These are phyloP conservation scores for Perca fluviatilis DNA, from an alignment of 2,113 vertebrate species.

Conservation along the genomic window DNA sequence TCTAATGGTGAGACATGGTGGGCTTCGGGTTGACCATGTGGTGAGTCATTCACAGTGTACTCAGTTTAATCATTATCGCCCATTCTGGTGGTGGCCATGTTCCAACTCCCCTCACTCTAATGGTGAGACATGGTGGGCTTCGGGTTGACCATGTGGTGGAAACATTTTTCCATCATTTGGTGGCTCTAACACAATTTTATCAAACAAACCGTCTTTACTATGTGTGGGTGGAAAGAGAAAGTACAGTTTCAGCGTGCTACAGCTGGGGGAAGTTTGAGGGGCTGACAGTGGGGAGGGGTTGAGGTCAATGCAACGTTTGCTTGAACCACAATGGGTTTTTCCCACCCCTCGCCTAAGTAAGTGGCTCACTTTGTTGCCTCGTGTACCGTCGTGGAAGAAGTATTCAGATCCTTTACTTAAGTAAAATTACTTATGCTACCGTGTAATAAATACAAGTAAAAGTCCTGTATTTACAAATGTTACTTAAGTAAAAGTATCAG, in stretches of 20 bases:
- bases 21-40: constrained; percentile 1
- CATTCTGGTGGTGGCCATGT: neutral
- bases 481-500: too few relatives aligned
- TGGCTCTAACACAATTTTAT: neutral
- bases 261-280: constrained; percentile 31
- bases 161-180: constrained; percentile 53
- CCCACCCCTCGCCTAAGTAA: constrained; percentile 25
- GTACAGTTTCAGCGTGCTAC: constrained; percentile 20
- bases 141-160: constrained; percentile 21
- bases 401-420: too few relatives aligned
- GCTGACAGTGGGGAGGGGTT: constrained; percentile 38
- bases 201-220: neutral
- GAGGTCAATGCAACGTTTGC: constrained; percentile 35
- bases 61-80: neutral
- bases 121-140: constrained; percentile 26
- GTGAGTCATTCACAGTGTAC: constrained; percentile 22
- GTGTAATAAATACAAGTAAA: too few relatives aligned
- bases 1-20: neutral
- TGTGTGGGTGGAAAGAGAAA: constrained; percentile 61
- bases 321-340: constrained; percentile 60
- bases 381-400: neutral
- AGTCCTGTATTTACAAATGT: too few relatives aligned
- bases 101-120: constrained; percentile 28
- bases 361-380: constrained; percentile 2
- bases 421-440: too few relatives aligned